Evolutionary conservation across 2,888 invertebrate species (phyloP).

Genomic region (Xestia c-nigrum): DNA sequence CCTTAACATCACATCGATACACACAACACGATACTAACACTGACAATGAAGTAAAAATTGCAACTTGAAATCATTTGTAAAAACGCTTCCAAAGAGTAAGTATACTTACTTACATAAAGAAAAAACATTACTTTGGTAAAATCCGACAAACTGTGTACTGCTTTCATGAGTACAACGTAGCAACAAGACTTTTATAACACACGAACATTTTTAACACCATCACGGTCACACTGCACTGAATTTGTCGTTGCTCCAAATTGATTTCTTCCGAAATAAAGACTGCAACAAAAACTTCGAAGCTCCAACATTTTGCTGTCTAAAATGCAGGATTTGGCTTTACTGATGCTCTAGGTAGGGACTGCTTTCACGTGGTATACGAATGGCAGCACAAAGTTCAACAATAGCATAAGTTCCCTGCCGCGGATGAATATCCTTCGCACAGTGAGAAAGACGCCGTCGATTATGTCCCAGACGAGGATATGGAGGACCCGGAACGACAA

Average conservation of each 20-base stretch:
- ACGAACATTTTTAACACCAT: neutral
- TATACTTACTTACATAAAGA: too few relatives aligned
- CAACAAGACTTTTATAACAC: too few relatives aligned
- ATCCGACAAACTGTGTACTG: slow-evolving; percentile 8
- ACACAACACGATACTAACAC: neutral
- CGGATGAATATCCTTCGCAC: neutral
- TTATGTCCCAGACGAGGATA: neutral
- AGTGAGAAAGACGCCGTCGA: neutral
- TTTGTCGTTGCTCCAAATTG: neutral
- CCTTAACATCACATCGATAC: neutral
- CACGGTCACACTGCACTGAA: neutral
- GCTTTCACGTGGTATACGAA: slow-evolving; percentile 25
- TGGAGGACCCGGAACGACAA: neutral
- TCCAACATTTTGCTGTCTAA: neutral
- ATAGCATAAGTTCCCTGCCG: slow-evolving; percentile 10
- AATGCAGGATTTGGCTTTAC: neutral
- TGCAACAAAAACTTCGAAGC: neutral
- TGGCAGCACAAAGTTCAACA: slow-evolving; percentile 23
- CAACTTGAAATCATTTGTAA: neutral
- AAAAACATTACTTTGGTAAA: too few relatives aligned
- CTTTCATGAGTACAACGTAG: slow-evolving; percentile 31
- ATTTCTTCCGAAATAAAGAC: neutral
- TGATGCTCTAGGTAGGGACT: neutral
- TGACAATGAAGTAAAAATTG: neutral
- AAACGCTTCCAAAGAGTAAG: neutral